These are phyloP conservation scores for Orientallactaga sibirica DNA, from an alignment of 2,797 vertebrate genomes.

Conservation along the genomic window DNA sequence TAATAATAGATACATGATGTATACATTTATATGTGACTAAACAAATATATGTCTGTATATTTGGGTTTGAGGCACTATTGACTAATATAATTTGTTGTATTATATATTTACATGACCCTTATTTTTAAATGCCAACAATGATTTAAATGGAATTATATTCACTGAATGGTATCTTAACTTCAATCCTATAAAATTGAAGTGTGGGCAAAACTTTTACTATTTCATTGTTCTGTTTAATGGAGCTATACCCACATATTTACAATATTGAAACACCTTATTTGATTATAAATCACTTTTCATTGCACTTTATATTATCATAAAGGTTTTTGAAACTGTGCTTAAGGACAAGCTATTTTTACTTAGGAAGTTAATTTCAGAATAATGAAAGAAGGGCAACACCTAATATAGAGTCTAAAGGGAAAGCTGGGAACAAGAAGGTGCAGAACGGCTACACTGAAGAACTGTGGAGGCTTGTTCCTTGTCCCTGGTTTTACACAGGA, in stretches of 20 bases:
- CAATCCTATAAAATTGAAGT: slow-evolving; percentile 9
- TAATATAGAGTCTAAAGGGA: neutral
- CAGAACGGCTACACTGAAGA: neutral
- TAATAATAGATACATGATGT: neutral
- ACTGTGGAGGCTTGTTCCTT: neutral
- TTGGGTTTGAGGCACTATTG: neutral
- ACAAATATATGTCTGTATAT: neutral
- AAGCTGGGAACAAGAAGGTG: neutral
- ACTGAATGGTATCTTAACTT: slow-evolving; percentile 27
- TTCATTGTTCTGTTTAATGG: neutral
- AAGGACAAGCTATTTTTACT: slow-evolving; percentile 15
- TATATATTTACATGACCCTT: neutral
- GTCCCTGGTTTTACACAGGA: slow-evolving; percentile 26
- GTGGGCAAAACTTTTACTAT: neutral
- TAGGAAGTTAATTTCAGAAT: slow-evolving; percentile 48
- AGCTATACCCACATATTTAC: neutral
- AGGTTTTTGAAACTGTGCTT: slow-evolving; percentile 27
- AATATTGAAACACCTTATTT: neutral
- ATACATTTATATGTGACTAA: neutral
- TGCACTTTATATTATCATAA: neutral
- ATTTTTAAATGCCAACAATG: neutral
- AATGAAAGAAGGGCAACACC: neutral
- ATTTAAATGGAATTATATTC: neutral
- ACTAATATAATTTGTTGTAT: neutral
- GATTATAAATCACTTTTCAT: slow-evolving; percentile 4